Evolutionary conservation across 2,797 vertebrate genomes (phyloP).

Genomic region (Cyclopterus lumpus): DNA sequence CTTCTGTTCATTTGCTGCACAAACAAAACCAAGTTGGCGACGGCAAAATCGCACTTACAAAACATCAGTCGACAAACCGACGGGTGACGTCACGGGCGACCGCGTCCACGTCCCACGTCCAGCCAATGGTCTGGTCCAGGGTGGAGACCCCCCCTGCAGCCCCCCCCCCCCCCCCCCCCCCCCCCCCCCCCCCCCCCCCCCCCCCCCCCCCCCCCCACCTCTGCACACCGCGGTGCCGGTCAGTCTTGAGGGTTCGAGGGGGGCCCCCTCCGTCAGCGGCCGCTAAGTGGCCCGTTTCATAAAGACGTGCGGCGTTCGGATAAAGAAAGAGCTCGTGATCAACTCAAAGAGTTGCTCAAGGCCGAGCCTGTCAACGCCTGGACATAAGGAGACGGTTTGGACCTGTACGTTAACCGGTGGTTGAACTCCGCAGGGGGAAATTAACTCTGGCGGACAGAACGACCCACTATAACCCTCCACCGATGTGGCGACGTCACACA

Average conservation of each 20-base stretch:
- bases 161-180: no score
- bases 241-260: constrained; percentile 60
- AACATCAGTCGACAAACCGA: no score
- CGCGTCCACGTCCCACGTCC: no score
- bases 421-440: constrained; percentile 45
- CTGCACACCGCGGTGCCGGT: constrained; percentile 31
- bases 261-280: constrained; percentile 32
- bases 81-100: no score
- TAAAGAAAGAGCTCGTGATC: constrained; percentile 31
- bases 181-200: no score
- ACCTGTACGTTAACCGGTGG: constrained; percentile 33
- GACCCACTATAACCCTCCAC: not conserved
- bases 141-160: no score
- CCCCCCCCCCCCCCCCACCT: not conserved
- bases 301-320: constrained; percentile 46
- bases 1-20: no score
- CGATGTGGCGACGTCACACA: no score
- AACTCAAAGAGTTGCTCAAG: constrained; percentile 56
- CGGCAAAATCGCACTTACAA: no score
- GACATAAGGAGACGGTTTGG: constrained; percentile 44
- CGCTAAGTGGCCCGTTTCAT: constrained; percentile 58
- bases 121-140: no score
- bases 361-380: constrained; percentile 67
- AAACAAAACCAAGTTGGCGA: no score
- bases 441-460: no score